Percentiles rank a stretch among this genome's conserved stretches.
These are phyloP conservation scores for Fopius arisanus DNA, from an alignment of 1,140 invertebrate species.

Conservation along the genomic window DNA sequence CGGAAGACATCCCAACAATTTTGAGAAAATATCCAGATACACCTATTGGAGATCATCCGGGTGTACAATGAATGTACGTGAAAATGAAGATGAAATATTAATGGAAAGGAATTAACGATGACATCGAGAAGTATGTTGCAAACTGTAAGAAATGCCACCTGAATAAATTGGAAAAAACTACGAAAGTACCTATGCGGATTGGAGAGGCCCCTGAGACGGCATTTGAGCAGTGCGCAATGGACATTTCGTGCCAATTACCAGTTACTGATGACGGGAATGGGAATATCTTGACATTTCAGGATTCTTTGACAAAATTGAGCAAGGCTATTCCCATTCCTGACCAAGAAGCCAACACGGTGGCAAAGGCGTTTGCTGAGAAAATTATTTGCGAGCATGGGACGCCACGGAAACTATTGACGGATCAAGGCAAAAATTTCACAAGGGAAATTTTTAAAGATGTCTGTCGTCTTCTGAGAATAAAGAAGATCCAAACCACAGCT, in stretches of 20 bases:
- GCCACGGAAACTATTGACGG: constrained; percentile 44
- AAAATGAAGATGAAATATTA: constrained; percentile 39
- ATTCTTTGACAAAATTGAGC: constrained; percentile 46
- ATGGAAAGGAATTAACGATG: constrained; percentile 40
- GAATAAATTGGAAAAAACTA: constrained; percentile 33
- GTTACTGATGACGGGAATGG: constrained; percentile 39
- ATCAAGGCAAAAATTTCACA: constrained; percentile 47
- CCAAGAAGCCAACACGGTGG: constrained; percentile 41
- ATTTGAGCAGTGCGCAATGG: constrained; percentile 38
- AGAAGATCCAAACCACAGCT: no score
- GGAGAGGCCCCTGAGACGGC: constrained; percentile 30
- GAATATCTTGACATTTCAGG: constrained; percentile 49
- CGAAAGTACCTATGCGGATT: constrained; percentile 35
- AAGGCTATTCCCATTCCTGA: constrained; percentile 35
- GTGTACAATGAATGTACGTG: constrained; percentile 39
- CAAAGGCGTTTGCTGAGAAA: constrained; percentile 40
- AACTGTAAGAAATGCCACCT: constrained; percentile 34
- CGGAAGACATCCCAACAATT: not conserved
- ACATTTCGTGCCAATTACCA: constrained; percentile 47
- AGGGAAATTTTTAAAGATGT: not conserved
- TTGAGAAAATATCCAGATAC: constrained; percentile 8
- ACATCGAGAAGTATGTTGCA: constrained; percentile 26
- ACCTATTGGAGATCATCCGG: constrained; percentile 43
- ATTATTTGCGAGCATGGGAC: constrained; percentile 44
- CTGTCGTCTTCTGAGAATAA: no score